Evolutionary conservation across 2,888 invertebrate genomes (phyloP), one percentile per base, ranked within the genome.

Genomic region (Acrobasis suavella): DNA sequence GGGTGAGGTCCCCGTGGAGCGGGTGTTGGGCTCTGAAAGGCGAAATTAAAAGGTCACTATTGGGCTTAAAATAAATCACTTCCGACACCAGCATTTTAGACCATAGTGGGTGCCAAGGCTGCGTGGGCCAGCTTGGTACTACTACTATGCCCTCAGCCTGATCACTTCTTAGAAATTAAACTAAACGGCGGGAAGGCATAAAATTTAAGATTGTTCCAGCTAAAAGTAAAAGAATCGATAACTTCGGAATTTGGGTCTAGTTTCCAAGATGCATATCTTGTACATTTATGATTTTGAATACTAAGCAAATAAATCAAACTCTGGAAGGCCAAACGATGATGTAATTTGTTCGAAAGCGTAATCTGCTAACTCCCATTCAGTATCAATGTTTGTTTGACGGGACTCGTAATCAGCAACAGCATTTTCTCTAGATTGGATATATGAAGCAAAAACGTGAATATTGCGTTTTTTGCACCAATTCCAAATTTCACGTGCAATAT

Each of bases 61-160:
- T 46, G 66, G 73, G 69, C 1, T 54, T 49, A 58, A 72, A 70
- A 51, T 50, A 65, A n/a, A 67, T 1, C 22, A 56, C 42, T 60
- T 69, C 58, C 6, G 71, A 70, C 12, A 60, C 50, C 17, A 68
- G 10, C 8, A 71, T 42, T 9, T 50, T 50, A 7, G 12, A 52
- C 50, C 52, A 69, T 10, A 71, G 1, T 1, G 72, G 72, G 42
- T 55, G 73, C 71, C 72, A 74, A 1, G 72, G 69, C 52, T 74
- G 71, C 1, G 68, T 55, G 5, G 67, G 67, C 73, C 72, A 72
- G n/a, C 42, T 49, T 2, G 71, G 69, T 12, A 69, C 55, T 2
- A 72, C 67, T n/a, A 74, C 6, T 22, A 73, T 72, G 2, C 71
- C 71, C 39, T 62, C 49, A 0, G 70, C 70, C 38, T 62, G 50